Conservation (phyloP, 2,797 vertebrate species). For the Phoeniculus purpureus region DNA sequence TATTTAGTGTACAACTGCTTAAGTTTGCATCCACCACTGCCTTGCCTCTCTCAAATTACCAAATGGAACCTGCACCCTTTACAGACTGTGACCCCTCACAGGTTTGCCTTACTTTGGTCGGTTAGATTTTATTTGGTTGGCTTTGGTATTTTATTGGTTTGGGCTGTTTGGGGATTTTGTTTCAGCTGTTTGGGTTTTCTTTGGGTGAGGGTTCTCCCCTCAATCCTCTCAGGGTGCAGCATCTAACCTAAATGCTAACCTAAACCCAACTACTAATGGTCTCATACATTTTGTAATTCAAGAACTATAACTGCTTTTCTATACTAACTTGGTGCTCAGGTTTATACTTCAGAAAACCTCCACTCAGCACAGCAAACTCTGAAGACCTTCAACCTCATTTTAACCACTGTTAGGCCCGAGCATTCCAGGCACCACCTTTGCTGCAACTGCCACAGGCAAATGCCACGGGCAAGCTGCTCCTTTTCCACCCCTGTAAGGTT, state of each 20-base stretch:
- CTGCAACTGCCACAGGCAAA: background rate
- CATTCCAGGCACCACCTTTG: background rate
- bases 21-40: background rate
- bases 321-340: background rate
- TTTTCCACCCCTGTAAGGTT: background rate
- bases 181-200: background rate
- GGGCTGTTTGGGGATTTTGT: background rate
- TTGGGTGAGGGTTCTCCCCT: background rate
- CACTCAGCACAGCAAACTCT: background rate
- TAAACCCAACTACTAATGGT: accelerated
- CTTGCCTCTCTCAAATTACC: background rate
- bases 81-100: background rate
- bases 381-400: background rate
- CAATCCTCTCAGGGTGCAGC: background rate
- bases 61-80: background rate
- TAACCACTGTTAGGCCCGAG: background rate
- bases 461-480: background rate
- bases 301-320: background rate
- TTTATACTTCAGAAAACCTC: background rate
- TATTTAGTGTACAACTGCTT: background rate
- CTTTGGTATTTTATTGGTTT: background rate
- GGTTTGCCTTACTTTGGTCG: background rate
- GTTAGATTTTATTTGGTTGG: background rate
- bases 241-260: background rate
- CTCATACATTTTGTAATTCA: accelerated